phyloP scores from a whole-genome alignment of 1,140 invertebrate species.

The Leptopilina boulardi region DNA sequence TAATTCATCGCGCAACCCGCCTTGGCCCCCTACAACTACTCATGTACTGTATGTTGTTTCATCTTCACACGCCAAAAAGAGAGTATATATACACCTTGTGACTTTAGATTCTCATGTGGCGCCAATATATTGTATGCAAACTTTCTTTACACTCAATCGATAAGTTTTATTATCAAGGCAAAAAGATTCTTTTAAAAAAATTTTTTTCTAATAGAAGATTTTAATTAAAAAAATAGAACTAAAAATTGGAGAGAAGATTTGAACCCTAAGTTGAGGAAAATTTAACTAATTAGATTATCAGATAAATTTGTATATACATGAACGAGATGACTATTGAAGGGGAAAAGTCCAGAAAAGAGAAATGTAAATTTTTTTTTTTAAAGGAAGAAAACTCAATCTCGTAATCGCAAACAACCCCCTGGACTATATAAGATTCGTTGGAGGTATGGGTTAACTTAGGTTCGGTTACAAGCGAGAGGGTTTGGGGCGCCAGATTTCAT shows the following conservation, averaged over 20 bases:
- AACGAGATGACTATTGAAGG: neutral
- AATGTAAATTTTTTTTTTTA: constrained; percentile 13
- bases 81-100: neutral
- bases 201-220: too few relatives aligned
- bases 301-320: neutral
- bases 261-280: neutral
- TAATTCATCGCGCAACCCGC: constrained; percentile 73
- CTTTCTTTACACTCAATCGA: neutral
- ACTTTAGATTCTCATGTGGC: neutral
- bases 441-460: constrained; percentile 53
- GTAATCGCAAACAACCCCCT: constrained; percentile 61
- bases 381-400: constrained; percentile 58
- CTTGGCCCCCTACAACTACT: constrained; percentile 59
- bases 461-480: constrained; percentile 62
- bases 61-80: constrained; percentile 7
- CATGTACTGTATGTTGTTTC: constrained; percentile 31
- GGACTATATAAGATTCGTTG: constrained; percentile 47
- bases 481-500: constrained; percentile 66
- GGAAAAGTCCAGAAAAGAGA: neutral
- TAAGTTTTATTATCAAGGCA: too few relatives aligned
- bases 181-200: too few relatives aligned
- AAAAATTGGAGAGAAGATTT: too few relatives aligned
- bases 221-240: too few relatives aligned
- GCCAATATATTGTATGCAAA: neutral
- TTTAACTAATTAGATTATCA: neutral